Base-by-base conservation (phyloP, 2,797 vertebrate genomes). In the Sebastes elongatus region DNA sequence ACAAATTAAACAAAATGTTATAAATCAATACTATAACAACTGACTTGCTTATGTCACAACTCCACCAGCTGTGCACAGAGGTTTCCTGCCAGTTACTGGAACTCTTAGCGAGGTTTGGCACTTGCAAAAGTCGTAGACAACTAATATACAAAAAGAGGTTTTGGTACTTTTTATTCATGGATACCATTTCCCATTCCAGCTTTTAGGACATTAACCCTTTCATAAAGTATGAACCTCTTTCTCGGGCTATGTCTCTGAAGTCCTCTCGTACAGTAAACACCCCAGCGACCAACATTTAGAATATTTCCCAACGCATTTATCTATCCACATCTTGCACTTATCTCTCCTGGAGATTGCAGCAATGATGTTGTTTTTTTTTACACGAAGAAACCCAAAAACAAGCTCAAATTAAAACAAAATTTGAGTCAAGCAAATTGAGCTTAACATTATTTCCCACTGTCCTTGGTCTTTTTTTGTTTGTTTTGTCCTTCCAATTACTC, bases 301-400 rank as follows among this genome's bases (percentile, higher is more conserved):
- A 77, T 59, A 81, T 84, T 78, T 84, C 73, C 72, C 60, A 66
- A 86, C 49, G 64, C 30, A 56, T 73, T 78, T 49, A 71, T 22
- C 42, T 23, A 66, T 86, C 77, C 78, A 52, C 76, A 86, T 81
- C 49, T 80, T 56, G 77, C 53, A 5, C 66, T 83, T 61, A 94
- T 95, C 94, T 95, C 94, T 89, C 93, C 93, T 82, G 92, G 93
- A 95, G 93, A 94, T 89, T 67, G 67, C 28, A 76, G 76, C 77
- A 52, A 82, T 35, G 55, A 66, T 61, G 62, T 14, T 30, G 5
- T 27, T 62, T 52, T 62, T 73, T 56, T 76, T 63, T 38, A 55
- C 20, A 75, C 10, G 4, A 82, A 74, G 2, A 32, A 74, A 85
- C 70, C 71, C 75, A 30, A 84, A 74, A 86, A 86, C 67, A 78